Evolutionary conservation across 2,888 invertebrate species (phyloP).

Genomic region (Smittia sp.): DNA sequence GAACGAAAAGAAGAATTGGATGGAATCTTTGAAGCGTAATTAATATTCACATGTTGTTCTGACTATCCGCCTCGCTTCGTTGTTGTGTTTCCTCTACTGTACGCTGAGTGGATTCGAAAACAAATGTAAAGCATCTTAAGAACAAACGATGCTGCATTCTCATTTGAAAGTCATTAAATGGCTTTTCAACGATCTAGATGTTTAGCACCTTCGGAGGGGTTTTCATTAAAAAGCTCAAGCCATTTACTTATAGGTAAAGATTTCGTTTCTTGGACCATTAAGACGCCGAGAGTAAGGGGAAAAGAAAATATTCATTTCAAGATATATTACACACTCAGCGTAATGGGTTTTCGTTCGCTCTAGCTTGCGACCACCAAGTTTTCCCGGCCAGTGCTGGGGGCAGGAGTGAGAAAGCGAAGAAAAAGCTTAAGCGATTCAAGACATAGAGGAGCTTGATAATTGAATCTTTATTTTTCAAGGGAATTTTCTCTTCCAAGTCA

Average conservation of each 20-base stretch:
- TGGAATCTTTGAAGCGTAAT: constrained; percentile 20
- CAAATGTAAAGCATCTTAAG: not conserved
- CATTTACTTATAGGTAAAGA: constrained; percentile 7
- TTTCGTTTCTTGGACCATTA: not conserved
- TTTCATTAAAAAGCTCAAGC: constrained; percentile 17
- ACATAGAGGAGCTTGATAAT: constrained; percentile 27
- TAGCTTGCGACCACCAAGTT: constrained; percentile 2
- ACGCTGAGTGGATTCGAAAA: not conserved
- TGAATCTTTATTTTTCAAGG: constrained; percentile 3
- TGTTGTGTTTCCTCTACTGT: not conserved
- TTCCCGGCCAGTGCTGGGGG: not conserved
- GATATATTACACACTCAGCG: constrained; percentile 10
- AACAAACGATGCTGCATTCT: not conserved
- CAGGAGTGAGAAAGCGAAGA: not conserved
- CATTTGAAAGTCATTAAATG: not conserved
- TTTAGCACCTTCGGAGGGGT: constrained; percentile 33
- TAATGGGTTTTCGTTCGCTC: constrained; percentile 9
- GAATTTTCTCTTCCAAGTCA: constrained; percentile 29
- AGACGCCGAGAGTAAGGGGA: not conserved
- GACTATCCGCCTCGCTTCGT: not conserved
- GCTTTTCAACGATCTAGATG: not conserved
- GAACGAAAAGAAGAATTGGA: constrained; percentile 21
- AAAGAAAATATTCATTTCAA: constrained; percentile 20
- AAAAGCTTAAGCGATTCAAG: not conserved
- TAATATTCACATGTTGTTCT: constrained; percentile 39